phyloP scores from a whole-genome alignment of 2,888 invertebrate species.

The Flabesymbios commensalis region DNA sequence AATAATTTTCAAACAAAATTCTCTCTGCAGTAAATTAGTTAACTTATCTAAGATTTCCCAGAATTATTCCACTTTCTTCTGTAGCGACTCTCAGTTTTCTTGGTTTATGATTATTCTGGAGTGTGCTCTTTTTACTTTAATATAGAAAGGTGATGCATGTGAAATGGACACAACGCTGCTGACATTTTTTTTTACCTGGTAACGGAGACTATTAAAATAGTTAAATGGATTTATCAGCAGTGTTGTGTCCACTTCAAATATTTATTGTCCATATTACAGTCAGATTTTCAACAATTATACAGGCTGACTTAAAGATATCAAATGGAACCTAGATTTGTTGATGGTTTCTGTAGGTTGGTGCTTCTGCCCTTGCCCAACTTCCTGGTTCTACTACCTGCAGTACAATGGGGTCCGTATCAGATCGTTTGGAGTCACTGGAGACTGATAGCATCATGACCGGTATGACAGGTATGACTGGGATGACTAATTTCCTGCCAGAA shows the following conservation, averaged over 20 bases:
- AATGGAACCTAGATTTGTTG: too few species aligned
- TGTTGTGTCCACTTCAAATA: too few species aligned
- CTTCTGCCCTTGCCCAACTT: background rate
- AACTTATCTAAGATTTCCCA: background rate
- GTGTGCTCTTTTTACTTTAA: background rate
- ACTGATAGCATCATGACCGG: background rate
- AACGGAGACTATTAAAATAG: too few species aligned
- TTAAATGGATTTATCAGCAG: too few species aligned
- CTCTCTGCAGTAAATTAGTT: too few species aligned
- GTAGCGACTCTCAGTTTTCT: background rate
- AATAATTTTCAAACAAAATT: too few species aligned
- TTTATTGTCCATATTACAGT: too few species aligned
- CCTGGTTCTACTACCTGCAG: background rate
- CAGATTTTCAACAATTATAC: too few species aligned
- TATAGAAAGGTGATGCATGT: background rate
- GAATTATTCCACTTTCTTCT: background rate
- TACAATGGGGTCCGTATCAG: background rate
- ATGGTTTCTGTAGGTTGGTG: background rate
- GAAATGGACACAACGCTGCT: too few species aligned
- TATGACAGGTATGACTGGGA: too few species aligned
- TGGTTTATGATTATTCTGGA: background rate
- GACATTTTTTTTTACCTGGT: too few species aligned
- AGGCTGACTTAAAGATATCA: too few species aligned
- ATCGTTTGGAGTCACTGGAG: background rate
- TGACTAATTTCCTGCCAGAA: slow-evolving; percentile 39